These are phyloP conservation scores for Lagria hirta DNA, from an alignment of 2,888 invertebrate genomes.

Conservation along the genomic window DNA sequence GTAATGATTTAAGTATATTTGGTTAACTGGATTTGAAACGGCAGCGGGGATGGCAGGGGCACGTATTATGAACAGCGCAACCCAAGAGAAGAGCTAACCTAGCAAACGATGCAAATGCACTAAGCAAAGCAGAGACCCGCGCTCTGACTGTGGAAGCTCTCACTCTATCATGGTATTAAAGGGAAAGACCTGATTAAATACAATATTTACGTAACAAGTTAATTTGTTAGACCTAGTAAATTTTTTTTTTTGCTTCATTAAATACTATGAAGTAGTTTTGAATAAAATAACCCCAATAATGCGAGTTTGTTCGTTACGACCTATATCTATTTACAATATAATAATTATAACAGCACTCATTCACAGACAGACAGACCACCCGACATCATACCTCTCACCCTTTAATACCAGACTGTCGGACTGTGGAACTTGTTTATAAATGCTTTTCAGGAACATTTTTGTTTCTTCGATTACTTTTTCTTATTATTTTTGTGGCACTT, in stretches of 20 bases:
- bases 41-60: constrained; percentile 41
- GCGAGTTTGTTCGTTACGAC: constrained; percentile 44
- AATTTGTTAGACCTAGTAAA: constrained; percentile 47
- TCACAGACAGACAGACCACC: constrained; percentile 45
- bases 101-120: constrained; percentile 50
- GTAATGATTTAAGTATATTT: neutral
- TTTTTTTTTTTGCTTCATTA: no score
- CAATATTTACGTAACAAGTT: constrained; percentile 47
- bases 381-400: constrained; percentile 53
- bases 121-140: constrained; percentile 55
- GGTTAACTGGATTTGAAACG: constrained; percentile 7
- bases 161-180: constrained; percentile 54
- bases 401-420: constrained; percentile 52
- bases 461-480: constrained; percentile 40
- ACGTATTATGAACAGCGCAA: constrained; percentile 50
- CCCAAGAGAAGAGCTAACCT: constrained; percentile 53
- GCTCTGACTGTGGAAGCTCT: constrained; percentile 55
- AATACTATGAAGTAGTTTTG: constrained; percentile 44
- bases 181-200: constrained; percentile 48
- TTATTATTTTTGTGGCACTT: constrained; percentile 49
- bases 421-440: constrained; percentile 47
- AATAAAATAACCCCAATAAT: constrained; percentile 47
- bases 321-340: constrained; percentile 41
- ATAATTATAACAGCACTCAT: constrained; percentile 35
- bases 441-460: constrained; percentile 58